A percentile compares a stretch with the other conserved stretches of the same genome.
phyloP scores from a whole-genome alignment of 2,888 invertebrate species.

The Drosophila histrio region DNA sequence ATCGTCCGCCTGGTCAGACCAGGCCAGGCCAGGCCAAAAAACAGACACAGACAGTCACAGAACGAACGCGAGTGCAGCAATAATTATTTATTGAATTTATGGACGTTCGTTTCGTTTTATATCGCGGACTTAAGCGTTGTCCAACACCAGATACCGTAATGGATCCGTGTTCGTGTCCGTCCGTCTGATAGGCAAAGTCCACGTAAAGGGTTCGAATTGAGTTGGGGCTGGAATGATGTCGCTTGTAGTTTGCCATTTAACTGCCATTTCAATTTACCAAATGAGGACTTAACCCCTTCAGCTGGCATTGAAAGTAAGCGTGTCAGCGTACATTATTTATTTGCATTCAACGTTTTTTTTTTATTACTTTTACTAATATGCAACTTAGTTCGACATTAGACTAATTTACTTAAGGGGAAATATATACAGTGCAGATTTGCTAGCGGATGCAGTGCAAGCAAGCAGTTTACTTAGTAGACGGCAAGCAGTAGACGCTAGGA shows the following conservation, averaged over 20 bases:
- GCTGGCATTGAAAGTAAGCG: neutral
- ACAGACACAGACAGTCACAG: neutral
- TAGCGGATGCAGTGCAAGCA: neutral
- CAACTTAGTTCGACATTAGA: neutral
- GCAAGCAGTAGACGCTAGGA: too few relatives aligned
- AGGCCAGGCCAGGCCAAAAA: too few relatives aligned
- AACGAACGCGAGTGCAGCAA: slow-evolving; percentile 47
- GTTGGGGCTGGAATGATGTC: slow-evolving; percentile 23
- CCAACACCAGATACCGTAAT: slow-evolving; percentile 73
- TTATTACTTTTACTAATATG: neutral
- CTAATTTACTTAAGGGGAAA: neutral
- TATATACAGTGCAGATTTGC: neutral
- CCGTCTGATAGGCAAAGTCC: slow-evolving; percentile 29
- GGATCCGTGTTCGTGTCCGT: slow-evolving; percentile 57
- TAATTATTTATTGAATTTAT: slow-evolving; percentile 83
- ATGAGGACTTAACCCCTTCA: slow-evolving; percentile 12
- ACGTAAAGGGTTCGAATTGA: slow-evolving; percentile 17
- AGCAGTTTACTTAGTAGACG: neutral
- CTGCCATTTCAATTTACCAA: slow-evolving; percentile 45
- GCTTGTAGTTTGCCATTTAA: slow-evolving; percentile 44
- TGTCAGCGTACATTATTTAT: neutral
- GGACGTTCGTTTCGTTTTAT: slow-evolving; percentile 69
- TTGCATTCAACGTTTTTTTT: neutral
- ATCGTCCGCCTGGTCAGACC: neutral
- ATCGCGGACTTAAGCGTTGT: slow-evolving; percentile 72